These are phyloP conservation scores for Somateria mollissima DNA, from an alignment of 2,797 vertebrate species.

Conservation along the genomic window DNA sequence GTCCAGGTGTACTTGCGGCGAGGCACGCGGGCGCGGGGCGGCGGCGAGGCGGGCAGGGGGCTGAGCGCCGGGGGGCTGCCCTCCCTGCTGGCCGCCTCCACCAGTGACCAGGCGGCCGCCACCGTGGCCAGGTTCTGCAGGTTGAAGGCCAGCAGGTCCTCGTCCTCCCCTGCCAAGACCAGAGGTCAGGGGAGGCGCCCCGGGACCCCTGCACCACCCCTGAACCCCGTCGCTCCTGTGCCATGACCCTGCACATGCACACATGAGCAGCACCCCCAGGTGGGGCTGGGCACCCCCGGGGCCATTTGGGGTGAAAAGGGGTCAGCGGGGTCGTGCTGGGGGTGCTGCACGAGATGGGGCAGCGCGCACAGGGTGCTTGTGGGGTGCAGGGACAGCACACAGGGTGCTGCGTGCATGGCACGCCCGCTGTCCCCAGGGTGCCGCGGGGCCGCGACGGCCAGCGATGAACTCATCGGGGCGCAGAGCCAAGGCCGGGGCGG, in stretches of 20 bases:
- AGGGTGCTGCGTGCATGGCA: accelerated
- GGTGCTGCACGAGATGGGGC: neutral
- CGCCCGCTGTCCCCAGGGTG: neutral
- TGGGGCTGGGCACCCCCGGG: neutral
- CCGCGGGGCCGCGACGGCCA: accelerated
- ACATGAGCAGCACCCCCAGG: neutral
- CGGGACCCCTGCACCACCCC: neutral
- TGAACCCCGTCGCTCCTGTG: no score
- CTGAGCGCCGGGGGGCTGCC: slow-evolving; percentile 42
- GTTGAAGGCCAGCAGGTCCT: slow-evolving; percentile 88
- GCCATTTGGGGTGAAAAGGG: accelerated
- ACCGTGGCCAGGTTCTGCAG: slow-evolving; percentile 92
- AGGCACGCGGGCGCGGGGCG: slow-evolving; percentile 85
- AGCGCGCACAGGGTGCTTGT: neutral
- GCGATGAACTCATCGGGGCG: neutral
- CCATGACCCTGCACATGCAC: no score
- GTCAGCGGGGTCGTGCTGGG: neutral
- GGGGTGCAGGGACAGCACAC: neutral
- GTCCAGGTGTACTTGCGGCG: slow-evolving; percentile 93
- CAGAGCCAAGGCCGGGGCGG: neutral
- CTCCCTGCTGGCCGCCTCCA: slow-evolving; percentile 80
- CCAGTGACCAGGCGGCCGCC: slow-evolving; percentile 91
- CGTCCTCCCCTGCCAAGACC: slow-evolving; percentile 73
- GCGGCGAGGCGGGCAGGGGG: slow-evolving; percentile 61
- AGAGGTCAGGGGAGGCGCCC: neutral